Base-by-base conservation (phyloP, 2,113 vertebrate species). In the Tragulus kanchil region DNA sequence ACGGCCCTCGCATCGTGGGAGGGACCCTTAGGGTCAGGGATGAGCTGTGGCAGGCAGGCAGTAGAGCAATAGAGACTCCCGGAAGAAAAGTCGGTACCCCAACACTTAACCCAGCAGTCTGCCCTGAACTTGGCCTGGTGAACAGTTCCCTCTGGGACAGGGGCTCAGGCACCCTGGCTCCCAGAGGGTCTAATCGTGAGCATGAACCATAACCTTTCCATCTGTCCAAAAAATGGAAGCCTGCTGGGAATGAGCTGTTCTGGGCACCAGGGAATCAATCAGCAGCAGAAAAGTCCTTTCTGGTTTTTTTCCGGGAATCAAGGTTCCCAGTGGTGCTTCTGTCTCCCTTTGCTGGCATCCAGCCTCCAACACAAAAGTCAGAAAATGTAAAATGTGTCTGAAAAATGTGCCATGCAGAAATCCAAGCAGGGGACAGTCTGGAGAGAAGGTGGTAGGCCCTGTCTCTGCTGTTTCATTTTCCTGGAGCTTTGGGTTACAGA, bases 181-280 rank as follows among this genome's bases (percentile, higher is more conserved):
- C 86, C 81, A 2, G 75, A 62, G 81, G 95, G 89, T 85, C 93
- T 84, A 67, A 90, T 82, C 85, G 90, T 69, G 36, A 88, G 12
- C 79, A 56, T 54, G 45, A 95, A 82, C 90, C 73, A 85, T 31
- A 69, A 84, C 61, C 73, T 97, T 52, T 58, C 98, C 97, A 98
- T 98, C 98, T 98, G 98, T 98, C 96, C n/a, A 15, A 97, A 98
- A 98, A 98, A 97, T 61, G 73, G 94, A 95, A 97, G 81, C 75
- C 93, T 85, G 50, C 92, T 75, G 92, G 90, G 95, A 92, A 77
- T 14, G 42, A 78, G 73, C 92, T 45, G n/a, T 13, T 8, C 71
- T 26, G 19, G 92, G 42, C 84, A 69, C 42, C 10, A 73, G 94
- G 93, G 94, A 95, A 73, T 75, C 62, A 56, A 61, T 81, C 69